Conservation (phyloP, 2,888 invertebrate species). For the Tolmerus cingulatus region DNA sequence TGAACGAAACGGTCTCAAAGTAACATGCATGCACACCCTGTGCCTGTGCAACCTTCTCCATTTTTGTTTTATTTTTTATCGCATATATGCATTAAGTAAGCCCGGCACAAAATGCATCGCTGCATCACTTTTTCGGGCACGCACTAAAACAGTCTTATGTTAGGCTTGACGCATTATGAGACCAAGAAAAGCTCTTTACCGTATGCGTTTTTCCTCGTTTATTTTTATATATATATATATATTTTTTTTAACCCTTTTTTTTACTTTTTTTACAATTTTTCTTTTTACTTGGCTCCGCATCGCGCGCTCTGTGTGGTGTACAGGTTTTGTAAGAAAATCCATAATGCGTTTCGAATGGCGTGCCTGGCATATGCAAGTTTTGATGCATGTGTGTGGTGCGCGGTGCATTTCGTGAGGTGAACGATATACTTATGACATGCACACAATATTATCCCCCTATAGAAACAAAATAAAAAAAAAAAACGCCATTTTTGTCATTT, state of each 20-base stretch:
- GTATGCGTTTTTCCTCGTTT: conserved; percentile 10
- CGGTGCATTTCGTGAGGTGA: conserved; percentile 29
- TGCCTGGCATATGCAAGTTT: conserved; percentile 1
- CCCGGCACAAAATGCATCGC: background rate
- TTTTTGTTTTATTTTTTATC: too few species aligned
- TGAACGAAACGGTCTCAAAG: conserved; percentile 1
- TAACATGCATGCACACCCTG: background rate
- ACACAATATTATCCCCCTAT: background rate
- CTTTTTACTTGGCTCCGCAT: background rate
- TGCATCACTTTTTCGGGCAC: conserved; percentile 28
- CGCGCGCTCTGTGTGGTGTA: conserved; percentile 7
- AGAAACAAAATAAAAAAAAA: background rate
- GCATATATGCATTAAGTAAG: background rate
- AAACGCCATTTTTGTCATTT: conserved; percentile 27
- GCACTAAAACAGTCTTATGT: conserved; percentile 32
- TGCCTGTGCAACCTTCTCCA: background rate
- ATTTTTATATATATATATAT: background rate
- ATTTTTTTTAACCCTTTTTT: background rate
- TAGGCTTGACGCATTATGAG: conserved; percentile 11
- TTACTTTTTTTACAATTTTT: background rate
- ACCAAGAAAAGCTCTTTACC: conserved; percentile 25
- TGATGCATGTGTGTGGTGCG: conserved; percentile 2
- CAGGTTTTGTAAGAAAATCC: conserved; percentile 33
- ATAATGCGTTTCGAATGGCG: conserved; percentile 33
- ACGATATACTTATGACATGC: conserved; percentile 31